Conservation (phyloP, 2,113 vertebrate genomes). For the Tiliqua scincoides region DNA sequence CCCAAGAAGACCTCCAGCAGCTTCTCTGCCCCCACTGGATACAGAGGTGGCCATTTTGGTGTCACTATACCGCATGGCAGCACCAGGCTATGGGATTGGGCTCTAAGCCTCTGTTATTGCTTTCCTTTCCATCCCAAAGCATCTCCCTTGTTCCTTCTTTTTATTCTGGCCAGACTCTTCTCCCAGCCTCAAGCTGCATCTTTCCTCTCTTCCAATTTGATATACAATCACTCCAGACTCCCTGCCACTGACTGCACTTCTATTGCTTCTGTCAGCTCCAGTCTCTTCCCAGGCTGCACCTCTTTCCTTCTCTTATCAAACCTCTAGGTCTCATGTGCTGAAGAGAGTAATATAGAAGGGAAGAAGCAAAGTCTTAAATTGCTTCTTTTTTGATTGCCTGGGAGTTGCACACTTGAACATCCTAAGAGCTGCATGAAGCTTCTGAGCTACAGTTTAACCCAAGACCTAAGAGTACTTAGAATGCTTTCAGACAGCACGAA, state of each 20-base stretch:
- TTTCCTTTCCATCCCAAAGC: not conserved
- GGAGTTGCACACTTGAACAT: not conserved
- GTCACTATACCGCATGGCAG: too few relatives aligned
- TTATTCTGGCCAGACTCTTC: not conserved
- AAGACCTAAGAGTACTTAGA: not conserved
- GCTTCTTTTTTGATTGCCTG: not conserved
- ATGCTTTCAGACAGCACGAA: not conserved
- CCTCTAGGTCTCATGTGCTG: not conserved
- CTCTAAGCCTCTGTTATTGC: not conserved
- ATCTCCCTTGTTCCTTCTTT: not conserved
- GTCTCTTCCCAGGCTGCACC: not conserved
- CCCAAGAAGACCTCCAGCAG: too few relatives aligned
- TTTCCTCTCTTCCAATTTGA: not conserved
- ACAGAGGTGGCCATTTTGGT: too few relatives aligned
- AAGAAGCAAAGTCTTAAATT: not conserved
- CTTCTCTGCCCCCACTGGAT: too few relatives aligned
- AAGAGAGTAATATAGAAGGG: not conserved
- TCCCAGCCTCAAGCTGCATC: too few relatives aligned
- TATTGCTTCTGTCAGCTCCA: not conserved
- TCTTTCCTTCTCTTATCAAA: not conserved
- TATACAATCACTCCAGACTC: not conserved
- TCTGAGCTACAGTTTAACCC: not conserved
- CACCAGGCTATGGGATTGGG: too few relatives aligned
- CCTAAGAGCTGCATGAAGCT: not conserved
- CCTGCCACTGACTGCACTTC: not conserved